Percentiles rank a stretch among this genome's conserved stretches.
phyloP scores from a whole-genome alignment of 2,797 vertebrate species.

The Sebastolobus alascanus region DNA sequence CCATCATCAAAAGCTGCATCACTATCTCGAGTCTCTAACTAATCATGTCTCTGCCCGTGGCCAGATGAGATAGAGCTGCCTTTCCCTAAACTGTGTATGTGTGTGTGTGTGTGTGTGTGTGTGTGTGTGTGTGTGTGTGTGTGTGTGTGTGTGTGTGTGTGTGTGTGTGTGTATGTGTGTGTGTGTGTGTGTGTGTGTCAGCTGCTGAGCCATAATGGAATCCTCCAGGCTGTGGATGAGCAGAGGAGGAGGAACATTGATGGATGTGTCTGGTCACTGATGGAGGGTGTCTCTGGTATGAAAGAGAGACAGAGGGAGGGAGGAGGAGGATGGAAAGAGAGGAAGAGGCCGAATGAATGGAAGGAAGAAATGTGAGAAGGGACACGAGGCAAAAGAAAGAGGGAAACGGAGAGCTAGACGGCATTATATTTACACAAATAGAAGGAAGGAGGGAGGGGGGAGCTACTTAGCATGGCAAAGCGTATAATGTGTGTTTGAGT shows the following conservation, averaged over 20 bases:
- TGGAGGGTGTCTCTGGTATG: constrained; percentile 58
- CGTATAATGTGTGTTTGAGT: background rate
- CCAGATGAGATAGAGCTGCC: constrained; percentile 58
- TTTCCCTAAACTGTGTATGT: constrained; percentile 42
- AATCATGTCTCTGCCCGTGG: constrained; percentile 65
- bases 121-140: constrained; percentile 27
- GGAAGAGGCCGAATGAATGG: constrained; percentile 25
- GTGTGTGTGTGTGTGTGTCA: constrained; percentile 22
- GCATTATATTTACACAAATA: constrained; percentile 15
- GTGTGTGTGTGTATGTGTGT: constrained; percentile 28
- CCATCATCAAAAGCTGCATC: constrained; percentile 51
- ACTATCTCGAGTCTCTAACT: constrained; percentile 58
- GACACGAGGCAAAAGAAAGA: constrained; percentile 4
- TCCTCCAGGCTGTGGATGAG: constrained; percentile 67
- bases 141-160: constrained; percentile 25
- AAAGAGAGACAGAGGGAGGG: constrained; percentile 41
- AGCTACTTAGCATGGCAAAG: background rate
- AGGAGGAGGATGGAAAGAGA: constrained; percentile 23
- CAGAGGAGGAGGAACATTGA: constrained; percentile 65
- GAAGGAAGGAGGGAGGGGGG: background rate
- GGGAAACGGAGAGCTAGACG: background rate
- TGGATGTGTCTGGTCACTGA: constrained; percentile 75
- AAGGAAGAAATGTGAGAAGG: constrained; percentile 28
- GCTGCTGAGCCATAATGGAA: constrained; percentile 69
- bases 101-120: constrained; percentile 32